Evolutionary conservation across 1,140 invertebrate genomes (phyloP), one percentile per base, ranked within the genome.

Genomic region (Drosophila melanogaster): DNA sequence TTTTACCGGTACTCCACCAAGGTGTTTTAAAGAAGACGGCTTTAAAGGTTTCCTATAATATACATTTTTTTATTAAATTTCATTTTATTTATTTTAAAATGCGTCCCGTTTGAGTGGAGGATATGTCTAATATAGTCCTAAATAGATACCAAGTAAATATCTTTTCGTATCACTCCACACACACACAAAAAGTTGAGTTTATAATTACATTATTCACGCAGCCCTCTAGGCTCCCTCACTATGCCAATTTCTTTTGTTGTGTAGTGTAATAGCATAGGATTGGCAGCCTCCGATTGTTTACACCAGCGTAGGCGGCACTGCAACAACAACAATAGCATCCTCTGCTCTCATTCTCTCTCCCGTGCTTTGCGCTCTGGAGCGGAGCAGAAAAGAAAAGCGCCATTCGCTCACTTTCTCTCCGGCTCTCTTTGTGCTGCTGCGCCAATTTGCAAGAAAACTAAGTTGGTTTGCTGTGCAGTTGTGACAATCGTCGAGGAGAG

Each of bases 371-470:
- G 17, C 40, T 55, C 57, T 54, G 26, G 44, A 17, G 26, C 8
- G 24, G 15, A 0, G 54, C 7, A 38, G 37, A 38, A 38, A 38
- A 38, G 51, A 44, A 71, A 57, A 40, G 33, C 41, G 49, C 41
- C 55, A 40, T 54, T 41, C 5, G 47, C 66, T 69, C 81, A 73
- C 76, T 61, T 54, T 47, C 81, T 73, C 76, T 61, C 58, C 54
- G 55, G 57, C 69, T 58, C 60, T 64, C 35, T 79, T 69, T 17
- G 67, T 72, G 60, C 83, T 78, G 79, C 83, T 75, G 65, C 65
- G 83, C 75, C 81, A 81, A 86, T 86, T 86, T 81, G 83, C 78
- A 75, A 86, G 83, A 71, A 86, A 87, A 87, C 76, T 86, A 79
- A 87, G 83, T 87, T 75, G 79, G 83, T 69, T 81, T 77, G 59